Conservation (phyloP, 2,888 invertebrate genomes). For the Yponomeuta malinellus region DNA sequence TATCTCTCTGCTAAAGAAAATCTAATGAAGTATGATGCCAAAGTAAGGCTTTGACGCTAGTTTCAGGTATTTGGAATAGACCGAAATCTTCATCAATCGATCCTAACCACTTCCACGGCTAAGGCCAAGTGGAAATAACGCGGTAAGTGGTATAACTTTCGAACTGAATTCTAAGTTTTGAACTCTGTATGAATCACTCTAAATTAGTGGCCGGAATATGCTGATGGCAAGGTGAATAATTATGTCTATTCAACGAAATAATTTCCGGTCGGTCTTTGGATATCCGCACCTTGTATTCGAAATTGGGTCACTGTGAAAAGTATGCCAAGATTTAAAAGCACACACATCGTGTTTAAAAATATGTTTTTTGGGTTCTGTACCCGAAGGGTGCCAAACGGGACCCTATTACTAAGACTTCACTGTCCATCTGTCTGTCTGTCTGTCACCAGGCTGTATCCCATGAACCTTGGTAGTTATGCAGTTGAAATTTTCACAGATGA, state of each 20-base stretch:
- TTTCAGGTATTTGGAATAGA: no score
- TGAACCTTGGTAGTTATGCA: no score
- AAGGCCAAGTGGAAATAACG: background rate
- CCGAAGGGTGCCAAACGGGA: no score
- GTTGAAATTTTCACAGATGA: no score
- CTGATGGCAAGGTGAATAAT: constrained; percentile 3
- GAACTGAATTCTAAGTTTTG: background rate
- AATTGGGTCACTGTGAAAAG: background rate
- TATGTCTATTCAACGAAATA: constrained; percentile 6
- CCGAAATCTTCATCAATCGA: background rate
- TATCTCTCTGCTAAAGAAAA: no score
- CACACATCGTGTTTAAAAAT: background rate
- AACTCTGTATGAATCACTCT: background rate
- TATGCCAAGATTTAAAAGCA: background rate
- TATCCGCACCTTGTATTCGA: background rate
- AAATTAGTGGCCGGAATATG: background rate
- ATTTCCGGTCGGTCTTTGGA: background rate
- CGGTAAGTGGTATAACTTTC: background rate
- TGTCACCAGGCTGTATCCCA: no score
- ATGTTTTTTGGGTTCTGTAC: no score
- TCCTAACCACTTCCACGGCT: background rate
- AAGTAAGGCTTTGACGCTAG: no score
- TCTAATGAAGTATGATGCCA: no score
- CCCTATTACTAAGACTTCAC: no score
- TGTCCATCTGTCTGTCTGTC: no score